Percentiles rank a stretch among this genome's conserved stretches.
phyloP scores from a whole-genome alignment of 1,140 invertebrate genomes.

The Pachypsylla venusta region DNA sequence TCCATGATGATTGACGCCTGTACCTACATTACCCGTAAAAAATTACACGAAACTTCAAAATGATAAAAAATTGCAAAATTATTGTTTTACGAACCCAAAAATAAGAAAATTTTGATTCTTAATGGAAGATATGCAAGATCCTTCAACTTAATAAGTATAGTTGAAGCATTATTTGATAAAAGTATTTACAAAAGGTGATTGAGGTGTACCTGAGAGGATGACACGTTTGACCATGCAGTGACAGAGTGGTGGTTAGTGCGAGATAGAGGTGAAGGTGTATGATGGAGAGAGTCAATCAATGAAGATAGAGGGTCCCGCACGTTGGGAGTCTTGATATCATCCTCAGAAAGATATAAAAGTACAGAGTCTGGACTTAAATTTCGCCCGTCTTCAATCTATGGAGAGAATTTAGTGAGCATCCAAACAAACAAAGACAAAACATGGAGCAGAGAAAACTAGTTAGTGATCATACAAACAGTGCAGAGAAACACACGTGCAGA shows the following conservation, averaged over 20 bases:
- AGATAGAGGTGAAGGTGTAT: conserved; percentile 23
- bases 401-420: conserved; percentile 10
- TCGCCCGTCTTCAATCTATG: conserved; percentile 15
- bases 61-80: too few relatives aligned
- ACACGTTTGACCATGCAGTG: conserved; percentile 27
- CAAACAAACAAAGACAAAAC: conserved; percentile 13
- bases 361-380: background rate
- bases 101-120: too few relatives aligned
- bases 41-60: too few relatives aligned
- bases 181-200: background rate
- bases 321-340: conserved; percentile 11
- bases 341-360: conserved; percentile 20
- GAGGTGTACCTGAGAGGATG: conserved; percentile 17
- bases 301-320: conserved; percentile 29
- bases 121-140: too few relatives aligned
- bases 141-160: background rate
- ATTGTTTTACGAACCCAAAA: too few relatives aligned
- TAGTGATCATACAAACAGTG: too few relatives aligned
- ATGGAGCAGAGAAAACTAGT: background rate
- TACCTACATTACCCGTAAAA: too few relatives aligned
- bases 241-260: conserved; percentile 30
- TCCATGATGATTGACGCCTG: too few relatives aligned
- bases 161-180: background rate
- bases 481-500: too few relatives aligned
- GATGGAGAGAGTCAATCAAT: conserved; percentile 32